phyloP scores from a whole-genome alignment of 1,140 invertebrate genomes.

The Myzus persicae region DNA sequence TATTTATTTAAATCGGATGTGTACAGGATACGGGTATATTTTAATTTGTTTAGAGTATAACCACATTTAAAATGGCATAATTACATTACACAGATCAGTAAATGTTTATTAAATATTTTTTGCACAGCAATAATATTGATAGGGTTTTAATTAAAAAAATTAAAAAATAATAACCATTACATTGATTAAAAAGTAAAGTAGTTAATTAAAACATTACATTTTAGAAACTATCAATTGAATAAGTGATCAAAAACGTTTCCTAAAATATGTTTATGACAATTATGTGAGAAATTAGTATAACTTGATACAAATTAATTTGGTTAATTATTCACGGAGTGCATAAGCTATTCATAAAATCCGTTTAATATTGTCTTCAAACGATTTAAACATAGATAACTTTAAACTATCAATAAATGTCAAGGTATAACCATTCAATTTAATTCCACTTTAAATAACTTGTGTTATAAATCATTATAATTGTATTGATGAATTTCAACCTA shows the following conservation, averaged over 20 bases:
- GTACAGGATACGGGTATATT: no score
- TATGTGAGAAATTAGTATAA: background rate
- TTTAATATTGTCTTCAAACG: background rate
- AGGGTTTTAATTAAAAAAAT: background rate
- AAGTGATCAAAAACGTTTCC: background rate
- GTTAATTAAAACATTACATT: no score
- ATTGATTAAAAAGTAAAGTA: background rate
- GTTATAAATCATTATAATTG: background rate
- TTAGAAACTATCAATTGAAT: no score
- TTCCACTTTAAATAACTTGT: background rate
- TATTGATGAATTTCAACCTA: background rate
- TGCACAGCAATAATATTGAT: no score
- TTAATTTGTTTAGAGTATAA: no score
- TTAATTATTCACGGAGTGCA: background rate
- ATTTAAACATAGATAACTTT: background rate
- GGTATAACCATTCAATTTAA: background rate
- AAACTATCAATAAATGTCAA: background rate
- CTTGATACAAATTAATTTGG: background rate
- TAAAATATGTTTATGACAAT: background rate
- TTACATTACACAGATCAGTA: background rate
- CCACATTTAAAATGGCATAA: background rate
- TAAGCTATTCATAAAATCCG: background rate
- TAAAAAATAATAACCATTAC: background rate
- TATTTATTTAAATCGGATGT: no score
- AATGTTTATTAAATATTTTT: background rate